Conservation (phyloP, 2,797 vertebrate genomes). For the Threskiornis aethiopicus region DNA sequence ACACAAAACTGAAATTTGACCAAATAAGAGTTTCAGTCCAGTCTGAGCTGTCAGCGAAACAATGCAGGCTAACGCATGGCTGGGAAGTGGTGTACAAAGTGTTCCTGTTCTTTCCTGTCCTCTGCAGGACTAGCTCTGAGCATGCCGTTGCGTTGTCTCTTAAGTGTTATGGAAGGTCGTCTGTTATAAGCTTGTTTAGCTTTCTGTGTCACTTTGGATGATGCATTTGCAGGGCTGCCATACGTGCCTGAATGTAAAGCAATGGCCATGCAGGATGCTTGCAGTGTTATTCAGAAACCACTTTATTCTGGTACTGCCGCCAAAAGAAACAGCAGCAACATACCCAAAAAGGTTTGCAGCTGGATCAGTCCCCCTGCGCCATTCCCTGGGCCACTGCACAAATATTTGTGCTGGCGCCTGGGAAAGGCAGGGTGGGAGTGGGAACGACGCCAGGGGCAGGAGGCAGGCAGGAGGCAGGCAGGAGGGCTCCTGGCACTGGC, state of each 20-base stretch:
- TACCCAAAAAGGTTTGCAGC: neutral
- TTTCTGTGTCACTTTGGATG: neutral
- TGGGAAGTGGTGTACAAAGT: neutral
- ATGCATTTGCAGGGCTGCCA: neutral
- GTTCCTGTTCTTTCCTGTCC: neutral
- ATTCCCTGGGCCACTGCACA: neutral
- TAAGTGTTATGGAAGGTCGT: neutral
- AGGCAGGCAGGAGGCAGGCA: neutral
- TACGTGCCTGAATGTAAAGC: neutral
- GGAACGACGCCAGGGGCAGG: neutral
- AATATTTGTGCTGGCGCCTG: neutral
- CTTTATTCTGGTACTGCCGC: neutral
- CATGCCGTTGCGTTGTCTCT: rapidly evolving
- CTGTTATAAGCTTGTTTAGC: neutral
- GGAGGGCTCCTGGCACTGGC: neutral
- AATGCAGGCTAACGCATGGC: neutral
- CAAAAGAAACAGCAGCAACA: neutral
- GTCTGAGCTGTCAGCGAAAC: neutral
- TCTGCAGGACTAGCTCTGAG: neutral
- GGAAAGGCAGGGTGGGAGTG: neutral
- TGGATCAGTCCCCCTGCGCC: neutral
- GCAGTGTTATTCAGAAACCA: neutral
- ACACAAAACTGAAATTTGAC: neutral
- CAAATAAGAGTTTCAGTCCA: neutral
- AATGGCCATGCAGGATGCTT: neutral